Base-by-base conservation (phyloP, 2,113 vertebrate genomes). In the Barbus barbus region DNA sequence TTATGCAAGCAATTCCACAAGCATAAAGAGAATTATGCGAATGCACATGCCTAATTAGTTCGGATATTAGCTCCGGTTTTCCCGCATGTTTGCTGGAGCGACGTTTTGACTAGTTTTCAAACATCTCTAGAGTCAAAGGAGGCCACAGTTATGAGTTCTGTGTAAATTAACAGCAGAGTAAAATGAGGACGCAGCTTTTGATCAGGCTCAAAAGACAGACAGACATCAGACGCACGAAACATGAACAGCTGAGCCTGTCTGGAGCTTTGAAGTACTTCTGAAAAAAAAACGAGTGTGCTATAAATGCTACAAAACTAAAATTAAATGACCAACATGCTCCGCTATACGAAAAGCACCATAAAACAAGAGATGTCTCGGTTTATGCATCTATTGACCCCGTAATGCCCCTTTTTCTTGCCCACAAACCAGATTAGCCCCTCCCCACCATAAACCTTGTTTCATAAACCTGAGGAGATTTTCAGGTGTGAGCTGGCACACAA, bases 401-500 rank as follows among this genome's bases (percentile, higher is more conserved):
- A 38, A 58, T 33, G 63, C 46, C 28, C 44, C n/a, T 56, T 67
- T 28, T 71, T 8, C 44, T 71, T 33, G 2, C 67, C 63, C 41
- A 67, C 65, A 85, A 63, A 60, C 28, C 28, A 46, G 63, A 26
- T 60, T 65, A 71, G 89, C 88, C 88, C 38, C 38, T 11, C 38
- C 38, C 9, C 38, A 9, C 9, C 9, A 41, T 41, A 41, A 9
- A 41, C 38, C 61, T 16, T 38, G 36, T 81, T 83, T 53, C 44
- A 56, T 76, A 74, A 84, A 12, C 74, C 38, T 41, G 33, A 26
- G 76, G 38, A 53, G 48, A 74, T 60, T 44, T 77, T 51, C 51
- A 79, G 73, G 53, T 46, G 74, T 58, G 60, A 78, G 53, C 75
- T 85, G 16, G 48, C 90, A 84, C 78, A 84, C 78, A 83, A 89